Percentiles rank a stretch among this genome's conserved stretches.
Conservation (phyloP, 2,888 invertebrate genomes). For the Carcina quercana region DNA sequence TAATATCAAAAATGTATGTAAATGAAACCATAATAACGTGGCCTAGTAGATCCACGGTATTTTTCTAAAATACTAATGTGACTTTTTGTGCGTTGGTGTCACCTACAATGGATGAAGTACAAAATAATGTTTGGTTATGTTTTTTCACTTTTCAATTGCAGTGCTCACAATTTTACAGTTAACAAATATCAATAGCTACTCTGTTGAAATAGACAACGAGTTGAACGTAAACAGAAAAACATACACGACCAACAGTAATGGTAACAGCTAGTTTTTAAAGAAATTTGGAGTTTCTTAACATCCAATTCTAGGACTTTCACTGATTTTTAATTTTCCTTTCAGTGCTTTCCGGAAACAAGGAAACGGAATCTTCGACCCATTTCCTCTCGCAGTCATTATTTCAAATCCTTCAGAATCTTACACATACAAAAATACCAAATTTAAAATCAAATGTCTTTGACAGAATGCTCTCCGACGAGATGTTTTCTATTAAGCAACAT, state of each 20-base stretch:
- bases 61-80: slow-evolving; percentile 4
- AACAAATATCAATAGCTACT: slow-evolving; percentile 25
- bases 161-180: slow-evolving; percentile 31
- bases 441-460: slow-evolving; percentile 45
- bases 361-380: too few species aligned
- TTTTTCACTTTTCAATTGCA: slow-evolving; percentile 48
- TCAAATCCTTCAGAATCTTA: slow-evolving; percentile 22
- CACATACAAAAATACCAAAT: slow-evolving; percentile 24
- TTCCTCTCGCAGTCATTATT: too few species aligned
- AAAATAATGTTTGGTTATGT: slow-evolving; percentile 52
- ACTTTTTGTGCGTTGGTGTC: slow-evolving; percentile 14
- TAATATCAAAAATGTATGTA: slow-evolving; percentile 20
- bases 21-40: slow-evolving; percentile 23
- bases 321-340: too few species aligned
- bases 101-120: slow-evolving; percentile 44
- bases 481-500: slow-evolving; percentile 44
- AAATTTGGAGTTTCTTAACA: too few species aligned
- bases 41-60: slow-evolving; percentile 15
- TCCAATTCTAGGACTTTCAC: too few species aligned
- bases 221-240: too few species aligned
- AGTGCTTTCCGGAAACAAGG: too few species aligned
- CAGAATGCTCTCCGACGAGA: slow-evolving; percentile 51
- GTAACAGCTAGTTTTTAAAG: too few species aligned
- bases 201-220: slow-evolving; percentile 16
- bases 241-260: too few species aligned